These are phyloP conservation scores for Drosophila maculinotata DNA, from an alignment of 2,888 invertebrate species.

Conservation along the genomic window DNA sequence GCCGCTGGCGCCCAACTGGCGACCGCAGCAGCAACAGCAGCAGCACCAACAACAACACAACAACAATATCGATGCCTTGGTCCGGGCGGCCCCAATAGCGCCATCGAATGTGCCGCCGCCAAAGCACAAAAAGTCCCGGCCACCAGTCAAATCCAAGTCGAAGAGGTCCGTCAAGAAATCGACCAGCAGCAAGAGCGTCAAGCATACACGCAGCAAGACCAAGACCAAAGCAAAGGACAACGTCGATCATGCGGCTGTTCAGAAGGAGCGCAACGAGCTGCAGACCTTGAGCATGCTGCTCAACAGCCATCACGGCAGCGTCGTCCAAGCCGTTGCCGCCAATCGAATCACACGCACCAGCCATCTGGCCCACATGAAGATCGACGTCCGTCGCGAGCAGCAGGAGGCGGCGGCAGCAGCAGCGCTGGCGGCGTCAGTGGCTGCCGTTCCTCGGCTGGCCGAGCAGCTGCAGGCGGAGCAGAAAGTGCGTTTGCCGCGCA, in stretches of 20 bases:
- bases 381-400: too few species aligned
- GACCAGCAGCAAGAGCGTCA: not conserved
- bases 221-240: too few species aligned
- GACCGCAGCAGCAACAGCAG: slow-evolving; percentile 45
- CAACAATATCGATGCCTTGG: not conserved
- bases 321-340: not conserved
- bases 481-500: not conserved
- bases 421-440: not conserved
- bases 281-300: not conserved
- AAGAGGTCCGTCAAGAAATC: not conserved
- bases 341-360: slow-evolving; percentile 27
- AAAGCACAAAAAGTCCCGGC: not conserved
- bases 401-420: too few species aligned
- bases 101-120: not conserved
- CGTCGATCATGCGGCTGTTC: not conserved
- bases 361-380: slow-evolving; percentile 15
- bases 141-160: not conserved
- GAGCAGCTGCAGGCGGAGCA: not conserved
- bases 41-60: slow-evolving; percentile 14
- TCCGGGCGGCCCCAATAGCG: too few species aligned
- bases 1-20: slow-evolving; percentile 40
- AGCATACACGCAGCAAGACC: not conserved
- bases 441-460: not conserved
- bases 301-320: not conserved
- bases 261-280: not conserved